Evolutionary conservation across 2,888 invertebrate genomes (phyloP).

Genomic region (Eulithis prunata): DNA sequence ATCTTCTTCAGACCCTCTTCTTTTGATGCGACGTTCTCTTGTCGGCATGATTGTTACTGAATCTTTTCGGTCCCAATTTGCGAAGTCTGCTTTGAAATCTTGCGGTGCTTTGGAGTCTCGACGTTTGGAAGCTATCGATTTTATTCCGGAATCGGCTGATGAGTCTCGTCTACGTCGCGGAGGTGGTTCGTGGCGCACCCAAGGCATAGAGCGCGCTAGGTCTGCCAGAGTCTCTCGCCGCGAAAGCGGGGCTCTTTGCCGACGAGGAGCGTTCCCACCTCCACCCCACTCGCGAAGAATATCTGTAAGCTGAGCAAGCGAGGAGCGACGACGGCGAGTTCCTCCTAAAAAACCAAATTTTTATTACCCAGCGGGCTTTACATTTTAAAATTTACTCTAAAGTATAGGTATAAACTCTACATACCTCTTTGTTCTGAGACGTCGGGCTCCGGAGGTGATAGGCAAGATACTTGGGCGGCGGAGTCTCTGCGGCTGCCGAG

Average conservation of each 20-base stretch:
- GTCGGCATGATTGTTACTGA: constrained; percentile 83
- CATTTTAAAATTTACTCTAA: neutral
- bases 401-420: neutral
- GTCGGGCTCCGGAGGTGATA: constrained; percentile 93
- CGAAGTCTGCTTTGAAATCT: constrained; percentile 89
- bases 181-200: constrained; percentile 87
- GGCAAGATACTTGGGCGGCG: constrained; percentile 94
- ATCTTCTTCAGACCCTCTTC: constrained; percentile 87
- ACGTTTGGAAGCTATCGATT: constrained; percentile 89
- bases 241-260: constrained; percentile 88
- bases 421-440: constrained; percentile 83
- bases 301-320: constrained; percentile 94
- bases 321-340: constrained; percentile 91
- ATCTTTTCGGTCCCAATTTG: constrained; percentile 88
- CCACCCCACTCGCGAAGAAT: constrained; percentile 94
- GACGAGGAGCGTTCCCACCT: constrained; percentile 82
- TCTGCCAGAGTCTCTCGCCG: constrained; percentile 95
- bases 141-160: constrained; percentile 93
- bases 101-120: constrained; percentile 89
- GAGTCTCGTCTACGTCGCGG: constrained; percentile 92
- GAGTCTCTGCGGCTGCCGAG: constrained; percentile 94
- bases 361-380: neutral
- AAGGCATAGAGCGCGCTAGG: constrained; percentile 92
- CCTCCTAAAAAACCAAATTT: constrained; percentile 67
- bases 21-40: constrained; percentile 73